Base-by-base conservation (phyloP, 2,113 vertebrate genomes). In the Rostratula benghalensis region DNA sequence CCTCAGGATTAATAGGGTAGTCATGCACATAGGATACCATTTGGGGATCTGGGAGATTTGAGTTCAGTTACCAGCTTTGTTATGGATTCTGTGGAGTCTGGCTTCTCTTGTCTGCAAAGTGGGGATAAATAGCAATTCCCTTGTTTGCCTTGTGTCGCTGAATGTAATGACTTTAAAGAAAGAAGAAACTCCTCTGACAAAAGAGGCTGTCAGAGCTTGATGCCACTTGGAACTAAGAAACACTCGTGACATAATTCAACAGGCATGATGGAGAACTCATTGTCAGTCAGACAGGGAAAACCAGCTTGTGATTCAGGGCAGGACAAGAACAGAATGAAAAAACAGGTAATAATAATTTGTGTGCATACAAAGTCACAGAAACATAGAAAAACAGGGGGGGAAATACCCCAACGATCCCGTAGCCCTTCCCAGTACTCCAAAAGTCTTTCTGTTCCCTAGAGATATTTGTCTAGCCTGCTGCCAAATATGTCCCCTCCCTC, bases 121-220 rank as follows among this genome's bases (percentile, higher is more conserved):
- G 33, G 23, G 24, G 30, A 70, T 60, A 91, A 78, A 48, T 46
- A 93, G 82, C 35, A 90, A n/a, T 78, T 74, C 43, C 14, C 24
- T 54, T 65, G 70, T 37, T 76, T 85, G 45, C 33, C 37, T 77
- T 63, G 16, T 75, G 46, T 53, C 82, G 56, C 14, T 71, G 56
- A 74, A 70, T 78, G 37, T 68, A 84, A 81, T 76, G 54, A 67
- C 77, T 90, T 77, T 27, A 70, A 90, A 90, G 92, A 31, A 53
- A 67, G 82, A 48, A 78, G 53, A 73, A 88, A 74, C n/a, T 91
- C 57, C 59, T 94, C 69, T 68, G 56, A 76, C 31, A 75, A 83
- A 94, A 91, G 22, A 60, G 41, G 53, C 45, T 90, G 64, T 90
- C 69, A 90, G 76, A 39, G 69, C 79, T 85, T 0, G 0, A 10